These are phyloP conservation scores for Stegodyphus mimosarum DNA, from an alignment of 1,140 invertebrate genomes.

Conservation along the genomic window DNA sequence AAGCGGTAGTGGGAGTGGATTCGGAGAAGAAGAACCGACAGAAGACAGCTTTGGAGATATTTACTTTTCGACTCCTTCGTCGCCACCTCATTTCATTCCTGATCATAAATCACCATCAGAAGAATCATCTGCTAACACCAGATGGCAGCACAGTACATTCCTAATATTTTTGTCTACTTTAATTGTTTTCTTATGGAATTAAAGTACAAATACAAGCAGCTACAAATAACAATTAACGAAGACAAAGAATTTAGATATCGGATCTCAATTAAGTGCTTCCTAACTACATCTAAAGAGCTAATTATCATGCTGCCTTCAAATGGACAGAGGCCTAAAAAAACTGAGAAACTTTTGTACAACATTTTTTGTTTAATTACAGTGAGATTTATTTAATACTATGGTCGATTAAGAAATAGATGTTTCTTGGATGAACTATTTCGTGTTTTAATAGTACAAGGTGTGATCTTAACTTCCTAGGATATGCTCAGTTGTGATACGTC, in stretches of 20 bases:
- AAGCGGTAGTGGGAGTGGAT: conserved; percentile 52
- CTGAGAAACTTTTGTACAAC: neutral
- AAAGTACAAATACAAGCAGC: neutral
- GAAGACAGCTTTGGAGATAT: conserved; percentile 46
- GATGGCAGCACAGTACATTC: conserved; percentile 41
- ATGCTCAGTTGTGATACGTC: conserved; percentile 47
- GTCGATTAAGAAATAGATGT: too few relatives aligned
- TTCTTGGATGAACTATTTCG: neutral
- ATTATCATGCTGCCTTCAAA: neutral
- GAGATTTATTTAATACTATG: neutral
- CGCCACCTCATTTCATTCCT: conserved; percentile 12
- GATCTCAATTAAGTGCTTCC: conserved; percentile 45
- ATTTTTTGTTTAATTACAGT: neutral
- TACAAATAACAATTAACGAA: conserved; percentile 6
- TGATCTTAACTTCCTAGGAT: conserved; percentile 23
- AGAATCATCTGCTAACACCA: conserved; percentile 13
- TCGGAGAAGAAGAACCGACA: conserved; percentile 35
- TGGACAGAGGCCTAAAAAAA: neutral
- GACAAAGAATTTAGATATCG: neutral
- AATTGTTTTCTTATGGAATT: neutral
- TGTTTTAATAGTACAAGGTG: conserved; percentile 11
- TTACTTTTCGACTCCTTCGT: conserved; percentile 49
- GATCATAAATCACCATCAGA: conserved; percentile 26
- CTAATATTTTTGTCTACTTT: neutral
- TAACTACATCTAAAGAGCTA: conserved; percentile 18